Evolutionary conservation across 2,888 invertebrate species (phyloP), one percentile per base, ranked within the genome.

Genomic region (Epinotia ramella): DNA sequence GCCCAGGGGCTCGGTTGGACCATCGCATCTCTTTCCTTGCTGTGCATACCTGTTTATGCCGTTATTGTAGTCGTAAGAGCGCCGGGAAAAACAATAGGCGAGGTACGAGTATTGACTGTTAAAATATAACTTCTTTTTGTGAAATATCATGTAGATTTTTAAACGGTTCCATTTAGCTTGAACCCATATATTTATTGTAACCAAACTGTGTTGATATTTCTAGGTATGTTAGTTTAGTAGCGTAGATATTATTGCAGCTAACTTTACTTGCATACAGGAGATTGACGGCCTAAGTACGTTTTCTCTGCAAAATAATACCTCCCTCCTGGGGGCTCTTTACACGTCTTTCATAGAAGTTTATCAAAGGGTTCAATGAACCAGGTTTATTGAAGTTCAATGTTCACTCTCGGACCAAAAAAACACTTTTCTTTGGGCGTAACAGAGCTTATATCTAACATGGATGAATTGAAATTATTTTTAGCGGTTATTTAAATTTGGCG

Each of bases 1-100:
- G 97, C 98, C 33, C 97, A 97, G 82, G 96, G 95, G 18, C 92
- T 98, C 70, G 98, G 98, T 62, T 98, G 98, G 98, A 94, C 96
- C 81, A 97, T 98, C 79, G 97, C 98, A 0, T 96, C 97, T 13
- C 91, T 97, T 57, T 98, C 98, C 0, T 95, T 98, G 77, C 90
- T 97, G 46, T 98, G 98, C 89, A 97, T 99, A 87, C 98, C 98
- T 12, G 95, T 96, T 70, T 97, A 97, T 87, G 97, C 97, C 59
- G 88, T 97, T 66, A 96, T 97, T 79, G 96, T 96, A 72, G 90
- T 98, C 69, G 85, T 96, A 73, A 95, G 96, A 83, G 95, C 97
- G 11, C 95, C 96, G 65, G 98, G 98, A 73, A 92, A 95, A 65
- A 96, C 94, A 78, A 94, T 97, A 75, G 91, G 95, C 87, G 96